Evolutionary conservation across 2,113 vertebrate genomes (phyloP), one percentile per base, ranked within the genome.

Genomic region (Actenoides hombroni): DNA sequence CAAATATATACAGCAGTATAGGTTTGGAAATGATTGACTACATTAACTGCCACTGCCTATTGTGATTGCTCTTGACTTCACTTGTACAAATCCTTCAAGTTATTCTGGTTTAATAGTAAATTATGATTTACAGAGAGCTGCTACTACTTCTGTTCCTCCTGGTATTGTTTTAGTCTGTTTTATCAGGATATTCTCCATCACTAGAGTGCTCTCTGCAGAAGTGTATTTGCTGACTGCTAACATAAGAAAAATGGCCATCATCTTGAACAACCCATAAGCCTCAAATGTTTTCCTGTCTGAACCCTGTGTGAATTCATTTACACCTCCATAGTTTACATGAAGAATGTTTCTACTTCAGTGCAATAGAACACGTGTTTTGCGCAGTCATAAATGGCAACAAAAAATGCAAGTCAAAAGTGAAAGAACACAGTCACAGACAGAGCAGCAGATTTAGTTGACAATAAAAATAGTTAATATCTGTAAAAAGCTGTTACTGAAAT

Each of bases 171-270:
- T 73, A 76, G 74, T 76, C 35, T 49, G 49, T 87, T 91, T 95
- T 85, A 67, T 89, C 81, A 76, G 19, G 48, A 40, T 63, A 83
- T 46, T 82, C 29, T 82, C 53, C 21, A 68, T 48, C 39, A 57
- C 5, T 28, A 48, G 26, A 78, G 6, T 25, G 21, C n/a, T 82
- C 74, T 84, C 73, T 73, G 37, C n/a, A 95, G 78, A 82, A 84
- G 12, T 35, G 13, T 59, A 35, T 88, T 92, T 97, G 26, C 51
- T 96, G 70, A 73, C 29, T 93, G 29, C 51, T 90, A 96, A 64
- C 21, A 16, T 14, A 44, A 48, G 29, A 75, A 90, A 90, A 93
- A 71, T 49, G 23, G 21, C 6, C 64, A 56, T 81, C 68, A 25
- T 33, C 35, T 59, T 51, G 26, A 88, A 59, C 9, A 80, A 33